phyloP scores from a whole-genome alignment of 2,113 vertebrate genomes.

The Saguinus imperator region DNA sequence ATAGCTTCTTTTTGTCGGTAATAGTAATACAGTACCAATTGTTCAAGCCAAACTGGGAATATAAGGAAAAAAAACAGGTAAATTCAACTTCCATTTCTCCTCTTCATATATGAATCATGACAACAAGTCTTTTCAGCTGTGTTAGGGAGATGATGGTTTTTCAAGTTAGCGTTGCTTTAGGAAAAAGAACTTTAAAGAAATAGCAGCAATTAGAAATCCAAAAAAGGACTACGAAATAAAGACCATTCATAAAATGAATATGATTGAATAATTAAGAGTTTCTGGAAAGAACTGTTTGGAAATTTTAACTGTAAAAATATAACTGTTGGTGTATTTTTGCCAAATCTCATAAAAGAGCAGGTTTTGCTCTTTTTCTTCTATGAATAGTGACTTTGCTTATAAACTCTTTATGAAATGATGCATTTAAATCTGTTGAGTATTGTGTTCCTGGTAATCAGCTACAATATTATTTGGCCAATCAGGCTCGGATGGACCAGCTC shows the following conservation, averaged over 20 bases:
- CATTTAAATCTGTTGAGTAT: background rate
- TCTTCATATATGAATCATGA: background rate
- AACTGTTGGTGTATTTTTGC: background rate
- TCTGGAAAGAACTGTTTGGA: background rate
- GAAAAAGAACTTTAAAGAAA: constrained; percentile 24
- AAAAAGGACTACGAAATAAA: background rate
- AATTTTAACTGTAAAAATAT: background rate
- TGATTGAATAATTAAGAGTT: background rate
- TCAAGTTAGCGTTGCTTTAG: background rate
- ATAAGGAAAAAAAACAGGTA: background rate
- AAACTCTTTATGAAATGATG: background rate
- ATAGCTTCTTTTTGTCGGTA: background rate
- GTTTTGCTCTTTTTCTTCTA: background rate
- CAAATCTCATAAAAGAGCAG: background rate
- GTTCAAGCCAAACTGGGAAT: background rate
- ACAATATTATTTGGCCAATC: background rate
- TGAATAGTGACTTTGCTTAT: background rate
- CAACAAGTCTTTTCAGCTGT: background rate
- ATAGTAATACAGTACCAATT: background rate
- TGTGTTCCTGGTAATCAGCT: background rate
- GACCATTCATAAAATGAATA: background rate
- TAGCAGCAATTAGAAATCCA: background rate
- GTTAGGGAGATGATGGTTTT: background rate
- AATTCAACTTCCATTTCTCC: background rate
- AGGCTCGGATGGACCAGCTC: background rate